phyloP scores from a whole-genome alignment of 2,113 vertebrate genomes.

The Paedocypris sp. region DNA sequence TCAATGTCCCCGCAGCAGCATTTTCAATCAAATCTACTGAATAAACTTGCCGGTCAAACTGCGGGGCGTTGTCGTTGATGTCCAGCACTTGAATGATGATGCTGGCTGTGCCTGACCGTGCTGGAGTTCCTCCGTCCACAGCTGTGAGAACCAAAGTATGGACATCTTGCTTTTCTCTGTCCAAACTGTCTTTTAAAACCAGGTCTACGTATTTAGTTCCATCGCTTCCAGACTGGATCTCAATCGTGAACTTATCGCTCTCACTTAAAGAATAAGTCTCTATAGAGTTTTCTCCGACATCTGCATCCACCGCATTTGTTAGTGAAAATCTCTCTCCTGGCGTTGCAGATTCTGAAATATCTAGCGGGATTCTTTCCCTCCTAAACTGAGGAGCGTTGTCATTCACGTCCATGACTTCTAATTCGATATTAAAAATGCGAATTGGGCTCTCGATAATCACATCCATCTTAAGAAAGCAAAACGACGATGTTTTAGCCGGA shows the following conservation, averaged over 20 bases:
- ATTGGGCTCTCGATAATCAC: slow-evolving; percentile 60
- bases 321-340: slow-evolving; percentile 67
- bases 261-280: slow-evolving; percentile 62
- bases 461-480: slow-evolving; percentile 65
- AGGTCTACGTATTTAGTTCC: slow-evolving; percentile 64
- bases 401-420: slow-evolving; percentile 67
- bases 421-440: slow-evolving; percentile 60
- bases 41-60: slow-evolving; percentile 51
- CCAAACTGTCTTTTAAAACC: slow-evolving; percentile 52
- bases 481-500: slow-evolving; percentile 55
- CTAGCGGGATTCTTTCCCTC: slow-evolving; percentile 62
- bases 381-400: slow-evolving; percentile 67
- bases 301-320: slow-evolving; percentile 66
- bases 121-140: slow-evolving; percentile 60
- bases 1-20: slow-evolving; percentile 46
- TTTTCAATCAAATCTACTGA: slow-evolving; percentile 55
- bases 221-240: slow-evolving; percentile 62
- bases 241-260: slow-evolving; percentile 57
- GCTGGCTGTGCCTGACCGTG: slow-evolving; percentile 59
- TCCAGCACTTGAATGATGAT: slow-evolving; percentile 60
- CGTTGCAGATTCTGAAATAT: slow-evolving; percentile 63
- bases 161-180: slow-evolving; percentile 51
- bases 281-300: slow-evolving; percentile 64
- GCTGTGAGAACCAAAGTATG: slow-evolving; percentile 59
- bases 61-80: slow-evolving; percentile 64